Base-by-base conservation (phyloP, 2,113 vertebrate species). In the Datnioides undecimradiatus region DNA sequence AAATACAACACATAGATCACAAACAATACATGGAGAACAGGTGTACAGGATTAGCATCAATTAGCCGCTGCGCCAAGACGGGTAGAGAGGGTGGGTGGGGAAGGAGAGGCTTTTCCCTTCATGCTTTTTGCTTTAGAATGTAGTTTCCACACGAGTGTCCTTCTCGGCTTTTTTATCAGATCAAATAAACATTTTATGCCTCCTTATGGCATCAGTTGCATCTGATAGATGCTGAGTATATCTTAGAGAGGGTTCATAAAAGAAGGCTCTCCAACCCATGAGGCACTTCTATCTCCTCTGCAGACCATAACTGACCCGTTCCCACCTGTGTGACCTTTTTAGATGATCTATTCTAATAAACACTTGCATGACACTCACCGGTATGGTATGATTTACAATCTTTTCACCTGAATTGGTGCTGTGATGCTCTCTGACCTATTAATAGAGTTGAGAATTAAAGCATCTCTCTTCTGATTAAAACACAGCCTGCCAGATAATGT, bases 361-460 rank as follows among this genome's bases (percentile, higher is more conserved):
- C 68, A 69, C 48, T 17, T 29, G 27, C 43, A 31, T 73, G 38
- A 55, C 48, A 73, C 51, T 69, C 16, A 33, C 62, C 58, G 79
- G 73, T 79, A 38, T 63, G 51, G 5, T 41, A 63, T 78, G 73
- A 81, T 72, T 74, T 12, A 69, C 67, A 41, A 33, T 80, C 68
- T 72, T 74, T 66, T 81, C 79, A 75, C 73, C 68, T 78, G 64
- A 31, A 25, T 45, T 10, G 10, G 34, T 38, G 34, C 73, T 55
- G 45, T 58, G 73, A 51, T 82, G 52, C 68, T 83, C 70, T 70
- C 55, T 69, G 82, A 90, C 76, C 79, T 90, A 69, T 87, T 84
- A 87, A 83, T 68, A 78, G 72, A 79, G 48, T 70, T 55, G 80
- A 82, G 74, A 90, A 88, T 85, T 43, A 73, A 87, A 91, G 23